A percentile compares a stretch with the other conserved stretches of the same genome.
phyloP scores from a whole-genome alignment of 2,888 invertebrate species.

The Margaritifera margaritifera region DNA sequence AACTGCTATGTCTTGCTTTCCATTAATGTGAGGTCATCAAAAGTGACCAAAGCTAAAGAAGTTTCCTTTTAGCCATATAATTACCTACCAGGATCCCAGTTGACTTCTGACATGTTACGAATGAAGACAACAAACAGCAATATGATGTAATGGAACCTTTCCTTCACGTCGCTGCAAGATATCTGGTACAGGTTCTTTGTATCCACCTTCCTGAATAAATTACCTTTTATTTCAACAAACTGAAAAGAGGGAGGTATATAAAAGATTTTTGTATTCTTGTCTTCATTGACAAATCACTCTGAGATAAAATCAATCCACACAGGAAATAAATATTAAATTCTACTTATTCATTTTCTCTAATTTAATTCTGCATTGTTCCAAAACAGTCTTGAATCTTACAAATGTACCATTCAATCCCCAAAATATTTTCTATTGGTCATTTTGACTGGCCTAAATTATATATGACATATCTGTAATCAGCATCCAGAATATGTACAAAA shows the following conservation, averaged over 20 bases:
- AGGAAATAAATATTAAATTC: no score
- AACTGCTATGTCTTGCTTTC: no score
- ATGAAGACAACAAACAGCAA: conserved; percentile 93
- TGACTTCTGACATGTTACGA: conserved; percentile 98
- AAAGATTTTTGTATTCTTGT: background rate
- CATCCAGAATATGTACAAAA: no score
- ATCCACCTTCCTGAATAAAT: conserved; percentile 99
- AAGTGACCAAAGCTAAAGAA: no score
- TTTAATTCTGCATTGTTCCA: no score
- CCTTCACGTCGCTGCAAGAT: conserved; percentile 97
- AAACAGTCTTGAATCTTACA: no score
- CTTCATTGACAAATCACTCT: background rate
- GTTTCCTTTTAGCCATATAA: background rate
- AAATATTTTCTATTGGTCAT: no score
- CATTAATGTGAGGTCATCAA: no score
- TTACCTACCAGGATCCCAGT: conserved; percentile 84
- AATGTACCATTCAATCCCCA: no score
- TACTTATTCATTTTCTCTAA: no score
- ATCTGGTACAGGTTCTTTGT: conserved; percentile 96
- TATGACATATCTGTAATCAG: no score
- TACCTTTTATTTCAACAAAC: conserved; percentile 99
- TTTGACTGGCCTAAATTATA: no score
- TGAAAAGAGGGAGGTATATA: conserved; percentile 73
- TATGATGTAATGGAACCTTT: conserved; percentile 93
- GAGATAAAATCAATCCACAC: background rate